Conservation (phyloP, 2,113 vertebrate species). For the Corythaeola cristata region DNA sequence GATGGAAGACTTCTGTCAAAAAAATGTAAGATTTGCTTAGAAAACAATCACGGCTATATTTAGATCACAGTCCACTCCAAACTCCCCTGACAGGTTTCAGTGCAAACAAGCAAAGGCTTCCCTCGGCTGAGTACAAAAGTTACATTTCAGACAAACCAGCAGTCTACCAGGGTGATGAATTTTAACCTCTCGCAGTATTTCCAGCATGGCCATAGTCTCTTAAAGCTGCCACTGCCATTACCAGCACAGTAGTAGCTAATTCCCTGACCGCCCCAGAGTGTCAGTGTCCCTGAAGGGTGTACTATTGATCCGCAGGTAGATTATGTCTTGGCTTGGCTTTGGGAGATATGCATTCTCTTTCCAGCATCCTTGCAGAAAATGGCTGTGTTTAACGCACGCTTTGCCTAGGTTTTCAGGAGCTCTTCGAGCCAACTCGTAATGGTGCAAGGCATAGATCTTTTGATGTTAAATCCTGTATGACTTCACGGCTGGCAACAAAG, state of each 20-base stretch:
- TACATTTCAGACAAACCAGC: background rate
- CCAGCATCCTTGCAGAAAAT: background rate
- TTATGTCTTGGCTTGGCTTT: background rate
- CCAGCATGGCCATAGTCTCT: background rate
- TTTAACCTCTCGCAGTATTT: background rate
- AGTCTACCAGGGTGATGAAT: background rate
- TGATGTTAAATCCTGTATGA: background rate
- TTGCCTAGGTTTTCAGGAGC: background rate
- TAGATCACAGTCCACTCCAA: conserved; percentile 27
- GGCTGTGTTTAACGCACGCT: background rate
- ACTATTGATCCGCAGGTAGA: conserved; percentile 20
- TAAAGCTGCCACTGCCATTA: background rate
- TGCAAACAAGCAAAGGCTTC: conserved; percentile 11
- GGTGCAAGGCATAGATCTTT: conserved; percentile 2
- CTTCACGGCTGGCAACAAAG: conserved; percentile 55
- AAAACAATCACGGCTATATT: conserved; percentile 38
- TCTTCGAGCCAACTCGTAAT: background rate
- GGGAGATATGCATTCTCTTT: background rate
- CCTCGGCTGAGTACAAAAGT: background rate
- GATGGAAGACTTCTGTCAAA: conserved; percentile 29
- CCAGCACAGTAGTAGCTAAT: background rate
- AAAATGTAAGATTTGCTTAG: conserved; percentile 36
- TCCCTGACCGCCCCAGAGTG: background rate
- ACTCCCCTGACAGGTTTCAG: conserved; percentile 19
- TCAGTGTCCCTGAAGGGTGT: conserved; percentile 8